Percentiles rank a stretch among this genome's conserved stretches.
These are phyloP conservation scores for Tubulanus polymorphus DNA, from an alignment of 2,888 invertebrate species.

Conservation along the genomic window DNA sequence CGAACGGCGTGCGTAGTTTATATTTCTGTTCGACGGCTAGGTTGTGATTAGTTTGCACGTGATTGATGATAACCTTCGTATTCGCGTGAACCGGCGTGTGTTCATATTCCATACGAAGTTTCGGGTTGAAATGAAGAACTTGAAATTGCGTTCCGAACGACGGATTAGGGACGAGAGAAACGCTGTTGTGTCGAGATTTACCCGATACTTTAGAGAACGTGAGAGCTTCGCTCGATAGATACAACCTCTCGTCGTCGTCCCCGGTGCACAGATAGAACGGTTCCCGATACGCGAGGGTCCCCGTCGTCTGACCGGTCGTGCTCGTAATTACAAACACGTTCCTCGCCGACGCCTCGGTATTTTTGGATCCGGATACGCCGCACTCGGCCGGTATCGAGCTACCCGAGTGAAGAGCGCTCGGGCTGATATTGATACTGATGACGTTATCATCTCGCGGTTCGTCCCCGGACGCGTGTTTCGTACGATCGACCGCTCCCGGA, in stretches of 20 bases:
- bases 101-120: slow-evolving; percentile 46
- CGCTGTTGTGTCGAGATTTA: slow-evolving; percentile 46
- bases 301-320: too few relatives aligned
- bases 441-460: slow-evolving; percentile 33
- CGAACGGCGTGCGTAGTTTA: slow-evolving; percentile 39
- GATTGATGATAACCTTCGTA: slow-evolving; percentile 39
- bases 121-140: slow-evolving; percentile 42
- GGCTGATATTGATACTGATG: slow-evolving; percentile 32
- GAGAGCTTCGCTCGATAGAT: slow-evolving; percentile 41
- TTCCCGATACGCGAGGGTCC: slow-evolving; percentile 41
- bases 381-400: slow-evolving; percentile 27
- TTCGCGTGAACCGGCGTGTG: slow-evolving; percentile 45
- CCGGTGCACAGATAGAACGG: slow-evolving; percentile 37
- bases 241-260: slow-evolving; percentile 35
- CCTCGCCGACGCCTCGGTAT: slow-evolving; percentile 26
- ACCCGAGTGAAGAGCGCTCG: slow-evolving; percentile 22
- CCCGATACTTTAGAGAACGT: slow-evolving; percentile 38
- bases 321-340: slow-evolving; percentile 36
- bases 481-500: slow-evolving; percentile 30
- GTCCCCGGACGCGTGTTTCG: slow-evolving; percentile 28
- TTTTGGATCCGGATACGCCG: slow-evolving; percentile 24
- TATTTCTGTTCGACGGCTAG: slow-evolving; percentile 44
- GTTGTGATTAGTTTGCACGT: slow-evolving; percentile 45
- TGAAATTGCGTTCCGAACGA: slow-evolving; percentile 45
- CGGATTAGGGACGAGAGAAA: slow-evolving; percentile 33